Evolutionary conservation across 2,797 vertebrate species (phyloP).

Genomic region (Spinus pinus): DNA sequence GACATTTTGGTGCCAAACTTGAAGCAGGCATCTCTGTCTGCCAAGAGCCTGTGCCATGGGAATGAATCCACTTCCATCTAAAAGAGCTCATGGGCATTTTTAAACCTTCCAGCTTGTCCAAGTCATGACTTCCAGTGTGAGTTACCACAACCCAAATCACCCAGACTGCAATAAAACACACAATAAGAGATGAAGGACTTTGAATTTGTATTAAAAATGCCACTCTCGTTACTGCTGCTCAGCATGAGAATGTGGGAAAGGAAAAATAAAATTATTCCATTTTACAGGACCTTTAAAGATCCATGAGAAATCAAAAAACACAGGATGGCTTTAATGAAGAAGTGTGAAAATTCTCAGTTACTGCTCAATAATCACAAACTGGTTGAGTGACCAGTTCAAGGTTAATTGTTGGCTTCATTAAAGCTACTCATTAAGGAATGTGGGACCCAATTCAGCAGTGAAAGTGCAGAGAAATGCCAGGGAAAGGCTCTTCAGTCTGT

Average conservation of each 20-base stretch:
- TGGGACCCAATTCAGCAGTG: background rate
- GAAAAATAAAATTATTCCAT: background rate
- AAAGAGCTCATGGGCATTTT: background rate
- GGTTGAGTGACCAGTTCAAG: background rate
- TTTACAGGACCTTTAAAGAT: background rate
- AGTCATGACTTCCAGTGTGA: background rate
- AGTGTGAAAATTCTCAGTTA: background rate
- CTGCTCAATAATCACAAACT: background rate
- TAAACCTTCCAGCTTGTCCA: background rate
- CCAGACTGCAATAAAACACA: background rate
- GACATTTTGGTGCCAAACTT: background rate
- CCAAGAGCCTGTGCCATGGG: background rate
- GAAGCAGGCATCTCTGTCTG: background rate
- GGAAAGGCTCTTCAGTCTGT: background rate
- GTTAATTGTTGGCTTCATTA: conserved; percentile 6
- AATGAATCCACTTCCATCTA: background rate
- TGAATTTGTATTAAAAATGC: background rate
- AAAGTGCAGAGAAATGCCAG: background rate
- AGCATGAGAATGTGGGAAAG: background rate
- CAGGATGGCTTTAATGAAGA: background rate
- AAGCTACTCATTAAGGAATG: background rate
- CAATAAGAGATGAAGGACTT: background rate
- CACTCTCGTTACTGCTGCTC: background rate
- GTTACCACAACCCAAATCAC: background rate
- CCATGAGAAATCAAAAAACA: background rate